Evolutionary conservation across 1,140 invertebrate species (phyloP).

Genomic region (Euwallacea similis): DNA sequence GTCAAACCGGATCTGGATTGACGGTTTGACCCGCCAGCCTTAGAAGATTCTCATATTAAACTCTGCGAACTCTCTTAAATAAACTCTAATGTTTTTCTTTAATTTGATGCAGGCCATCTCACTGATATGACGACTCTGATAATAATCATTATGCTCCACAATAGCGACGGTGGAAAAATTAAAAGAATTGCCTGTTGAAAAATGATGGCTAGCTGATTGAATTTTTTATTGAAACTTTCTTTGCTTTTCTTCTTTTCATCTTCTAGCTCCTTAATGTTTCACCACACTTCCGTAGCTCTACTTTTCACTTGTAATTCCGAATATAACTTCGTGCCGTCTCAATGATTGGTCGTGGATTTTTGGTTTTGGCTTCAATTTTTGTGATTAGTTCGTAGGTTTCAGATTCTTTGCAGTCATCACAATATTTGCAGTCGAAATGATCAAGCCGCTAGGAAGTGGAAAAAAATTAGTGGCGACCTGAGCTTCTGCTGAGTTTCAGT

Average conservation of each 20-base stretch:
- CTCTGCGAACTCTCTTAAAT: too few species aligned
- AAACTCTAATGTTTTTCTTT: too few species aligned
- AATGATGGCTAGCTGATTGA: too few species aligned
- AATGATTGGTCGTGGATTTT: slow-evolving; percentile 92
- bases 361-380: slow-evolving; percentile 89
- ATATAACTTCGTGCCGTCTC: slow-evolving; percentile 95
- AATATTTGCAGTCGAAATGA: slow-evolving; percentile 79
- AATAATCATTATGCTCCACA: too few species aligned
- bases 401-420: slow-evolving; percentile 89
- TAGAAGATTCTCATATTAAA: too few species aligned
- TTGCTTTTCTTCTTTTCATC: slow-evolving; percentile 73
- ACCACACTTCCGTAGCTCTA: slow-evolving; percentile 86
- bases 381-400: slow-evolving; percentile 85
- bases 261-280: slow-evolving; percentile 72
- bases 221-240: slow-evolving; percentile 60
- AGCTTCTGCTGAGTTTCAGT: background rate
- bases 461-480: slow-evolving; percentile 77
- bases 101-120: too few species aligned
- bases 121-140: too few species aligned
- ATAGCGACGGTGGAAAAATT: too few species aligned
- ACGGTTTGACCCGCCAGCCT: too few species aligned
- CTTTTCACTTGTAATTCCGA: slow-evolving; percentile 78
- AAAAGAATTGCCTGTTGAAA: too few species aligned
- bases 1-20: too few species aligned
- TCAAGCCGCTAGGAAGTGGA: slow-evolving; percentile 82